A percentile compares a stretch with the other conserved stretches of the same genome.
Conservation (phyloP, 64 coral and sea anemone genomes). For the Actinia equina region DNA sequence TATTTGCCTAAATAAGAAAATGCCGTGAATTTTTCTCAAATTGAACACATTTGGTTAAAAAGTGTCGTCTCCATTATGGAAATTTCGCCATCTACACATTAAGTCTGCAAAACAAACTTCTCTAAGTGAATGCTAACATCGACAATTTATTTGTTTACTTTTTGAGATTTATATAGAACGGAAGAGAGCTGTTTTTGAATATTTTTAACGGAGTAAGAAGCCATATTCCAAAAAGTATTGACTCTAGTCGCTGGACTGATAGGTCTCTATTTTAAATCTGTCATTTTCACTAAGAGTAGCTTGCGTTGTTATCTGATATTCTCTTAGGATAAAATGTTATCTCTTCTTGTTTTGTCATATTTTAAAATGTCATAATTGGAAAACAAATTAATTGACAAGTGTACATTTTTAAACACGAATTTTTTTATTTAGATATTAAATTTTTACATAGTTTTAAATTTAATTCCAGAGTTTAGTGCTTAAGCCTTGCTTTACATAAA, state of each 20-base stretch:
- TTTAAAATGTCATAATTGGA: too few species aligned
- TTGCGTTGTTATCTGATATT: not conserved
- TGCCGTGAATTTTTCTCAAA: not conserved
- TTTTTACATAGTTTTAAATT: too few species aligned
- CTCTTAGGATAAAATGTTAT: not conserved
- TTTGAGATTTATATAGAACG: not conserved
- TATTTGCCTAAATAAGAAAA: not conserved
- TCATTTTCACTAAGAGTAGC: not conserved
- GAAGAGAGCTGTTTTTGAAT: not conserved
- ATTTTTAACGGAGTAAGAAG: not conserved
- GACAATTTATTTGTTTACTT: not conserved
- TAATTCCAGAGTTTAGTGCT: too few species aligned
- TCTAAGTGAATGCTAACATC: not conserved
- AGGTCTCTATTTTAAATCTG: not conserved
- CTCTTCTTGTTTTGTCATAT: not conserved
- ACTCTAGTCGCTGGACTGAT: not conserved
- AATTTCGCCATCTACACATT: not conserved
- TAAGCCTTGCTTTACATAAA: too few species aligned
- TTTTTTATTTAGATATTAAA: too few species aligned
- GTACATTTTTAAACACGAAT: too few species aligned
- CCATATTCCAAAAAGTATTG: not conserved
- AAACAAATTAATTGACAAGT: too few species aligned
- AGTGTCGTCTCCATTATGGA: not conserved
- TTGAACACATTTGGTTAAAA: not conserved
- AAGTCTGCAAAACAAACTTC: not conserved